A percentile compares a stretch with the other conserved stretches of the same genome.
phyloP scores from a whole-genome alignment of 1,140 invertebrate genomes.

The Cepaea nemoralis region DNA sequence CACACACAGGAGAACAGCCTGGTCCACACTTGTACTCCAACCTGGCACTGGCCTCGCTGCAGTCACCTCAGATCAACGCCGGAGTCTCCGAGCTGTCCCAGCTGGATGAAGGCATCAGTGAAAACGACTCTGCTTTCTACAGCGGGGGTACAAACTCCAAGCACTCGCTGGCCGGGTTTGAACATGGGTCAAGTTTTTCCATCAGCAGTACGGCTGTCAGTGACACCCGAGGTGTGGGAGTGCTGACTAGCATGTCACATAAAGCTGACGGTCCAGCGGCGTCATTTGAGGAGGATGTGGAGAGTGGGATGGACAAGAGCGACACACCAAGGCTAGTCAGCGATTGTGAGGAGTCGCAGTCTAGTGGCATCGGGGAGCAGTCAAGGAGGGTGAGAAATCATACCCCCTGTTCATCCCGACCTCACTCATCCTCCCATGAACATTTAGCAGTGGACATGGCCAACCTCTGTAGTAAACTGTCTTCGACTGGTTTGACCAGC shows the following conservation, averaged over 20 bases:
- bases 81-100: conserved; percentile 44
- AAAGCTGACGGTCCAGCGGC: background rate
- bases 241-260: background rate
- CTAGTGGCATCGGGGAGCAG: conserved; percentile 20
- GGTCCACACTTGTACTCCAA: background rate
- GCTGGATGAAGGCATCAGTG: conserved; percentile 55
- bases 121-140: conserved; percentile 52
- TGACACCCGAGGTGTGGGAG: conserved; percentile 15
- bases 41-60: background rate
- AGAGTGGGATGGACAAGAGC: conserved; percentile 5
- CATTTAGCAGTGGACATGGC: conserved; percentile 33
- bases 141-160: conserved; percentile 39
- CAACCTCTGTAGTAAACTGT: conserved; percentile 31
- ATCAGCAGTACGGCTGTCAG: conserved; percentile 19
- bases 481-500: conserved; percentile 44
- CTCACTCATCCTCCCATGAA: conserved; percentile 30
- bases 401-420: background rate
- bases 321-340: conserved; percentile 19
- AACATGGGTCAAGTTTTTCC: conserved; percentile 33
- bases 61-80: background rate
- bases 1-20: background rate
- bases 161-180: conserved; percentile 29
- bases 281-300: background rate
- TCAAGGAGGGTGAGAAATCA: background rate
- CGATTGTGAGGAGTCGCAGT: conserved; percentile 32